Evolutionary conservation across 30 jellyfish, hydroid and myxozoan species (phyloP).

Genomic region (Sanderia malayensis): DNA sequence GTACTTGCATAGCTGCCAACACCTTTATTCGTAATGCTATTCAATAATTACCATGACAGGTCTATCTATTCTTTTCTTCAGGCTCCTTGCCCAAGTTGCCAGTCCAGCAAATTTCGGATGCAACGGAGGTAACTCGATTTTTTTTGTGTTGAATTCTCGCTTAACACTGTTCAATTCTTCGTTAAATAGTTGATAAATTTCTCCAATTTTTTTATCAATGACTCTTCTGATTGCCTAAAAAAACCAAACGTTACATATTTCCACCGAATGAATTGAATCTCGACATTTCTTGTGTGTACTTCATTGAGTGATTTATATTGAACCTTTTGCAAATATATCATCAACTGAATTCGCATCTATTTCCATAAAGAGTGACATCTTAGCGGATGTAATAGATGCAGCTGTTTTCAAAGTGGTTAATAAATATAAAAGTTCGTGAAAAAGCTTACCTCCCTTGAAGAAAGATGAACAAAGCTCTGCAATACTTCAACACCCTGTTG

Average conservation of each 20-base stretch:
- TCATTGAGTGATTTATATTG: too few species aligned
- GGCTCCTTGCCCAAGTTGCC: constrained; percentile 97
- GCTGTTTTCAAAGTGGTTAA: too few species aligned
- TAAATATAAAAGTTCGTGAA: too few species aligned
- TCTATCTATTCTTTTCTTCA: constrained; percentile 79
- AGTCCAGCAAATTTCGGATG: constrained; percentile 97
- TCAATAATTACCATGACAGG: constrained; percentile 57
- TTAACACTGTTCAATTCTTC: constrained; percentile 91
- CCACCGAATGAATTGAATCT: too few species aligned
- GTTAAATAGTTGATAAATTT: constrained; percentile 70
- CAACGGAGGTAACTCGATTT: constrained; percentile 68
- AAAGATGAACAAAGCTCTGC: constrained; percentile 79
- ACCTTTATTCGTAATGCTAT: too few species aligned
- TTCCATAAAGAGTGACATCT: too few species aligned
- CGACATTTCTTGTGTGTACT: too few species aligned
- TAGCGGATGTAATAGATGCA: too few species aligned
- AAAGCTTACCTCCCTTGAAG: constrained; percentile 81
- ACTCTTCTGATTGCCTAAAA: constrained; percentile 80
- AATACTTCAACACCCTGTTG: constrained; percentile 90
- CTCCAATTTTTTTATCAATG: constrained; percentile 87
- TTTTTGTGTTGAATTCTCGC: constrained; percentile 88
- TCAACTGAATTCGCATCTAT: too few species aligned
- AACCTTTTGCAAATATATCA: too few species aligned
- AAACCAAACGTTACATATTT: too few species aligned
- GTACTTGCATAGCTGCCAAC: too few species aligned